phyloP scores from a whole-genome alignment of 2,797 vertebrate genomes.

The Odontamblyopus rebecca region DNA sequence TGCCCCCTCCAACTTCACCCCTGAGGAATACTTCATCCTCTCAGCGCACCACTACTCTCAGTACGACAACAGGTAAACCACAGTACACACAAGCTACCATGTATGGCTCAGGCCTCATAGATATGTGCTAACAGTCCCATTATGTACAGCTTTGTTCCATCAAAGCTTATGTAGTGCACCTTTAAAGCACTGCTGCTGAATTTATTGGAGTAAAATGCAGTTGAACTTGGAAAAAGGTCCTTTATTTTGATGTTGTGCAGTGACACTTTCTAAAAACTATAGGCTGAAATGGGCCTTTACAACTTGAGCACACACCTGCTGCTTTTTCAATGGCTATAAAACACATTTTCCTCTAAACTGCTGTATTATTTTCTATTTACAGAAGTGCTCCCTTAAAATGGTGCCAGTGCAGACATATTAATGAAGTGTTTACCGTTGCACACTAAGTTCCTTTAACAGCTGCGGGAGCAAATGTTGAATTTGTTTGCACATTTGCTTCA shows the following conservation, averaged over 20 bases:
- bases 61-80: constrained; percentile 10
- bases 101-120: no score
- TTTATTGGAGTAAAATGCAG: no score
- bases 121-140: no score
- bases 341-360: not conserved
- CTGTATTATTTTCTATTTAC: constrained; percentile 4
- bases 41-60: constrained; percentile 18
- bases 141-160: no score
- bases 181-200: no score
- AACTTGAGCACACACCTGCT: not conserved
- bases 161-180: no score
- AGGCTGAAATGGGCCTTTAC: not conserved
- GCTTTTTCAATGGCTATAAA: not conserved
- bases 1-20: constrained; percentile 3
- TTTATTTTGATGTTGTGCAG: no score
- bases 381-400: constrained; percentile 6
- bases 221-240: no score
- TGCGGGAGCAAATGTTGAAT: constrained; percentile 4
- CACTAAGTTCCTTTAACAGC: constrained; percentile 11
- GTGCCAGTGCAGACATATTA: constrained; percentile 11
- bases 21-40: constrained; percentile 6
- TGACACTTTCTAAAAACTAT: no score
- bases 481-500: constrained; percentile 1
- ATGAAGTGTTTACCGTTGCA: constrained; percentile 10
- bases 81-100: not conserved